A percentile compares a stretch with the other conserved stretches of the same genome.
Evolutionary conservation across 2,888 invertebrate genomes (phyloP).

Genomic region (Trilocha varians): DNA sequence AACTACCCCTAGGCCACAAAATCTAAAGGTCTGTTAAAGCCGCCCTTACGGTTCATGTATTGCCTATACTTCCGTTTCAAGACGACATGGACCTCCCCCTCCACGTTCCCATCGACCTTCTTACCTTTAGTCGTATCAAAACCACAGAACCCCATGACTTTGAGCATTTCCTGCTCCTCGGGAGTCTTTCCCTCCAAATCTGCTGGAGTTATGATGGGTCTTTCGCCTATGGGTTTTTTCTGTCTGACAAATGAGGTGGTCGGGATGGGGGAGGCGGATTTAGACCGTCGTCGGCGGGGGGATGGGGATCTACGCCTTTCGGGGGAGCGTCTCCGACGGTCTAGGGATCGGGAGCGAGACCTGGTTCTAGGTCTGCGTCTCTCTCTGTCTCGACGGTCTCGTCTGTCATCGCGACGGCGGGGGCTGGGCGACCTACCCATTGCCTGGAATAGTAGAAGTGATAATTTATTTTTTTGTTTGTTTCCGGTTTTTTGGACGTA

Average conservation of each 20-base stretch:
- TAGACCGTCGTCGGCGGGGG: conserved; percentile 34
- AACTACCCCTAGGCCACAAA: conserved; percentile 84
- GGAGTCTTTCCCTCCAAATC: conserved; percentile 92
- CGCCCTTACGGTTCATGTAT: conserved; percentile 99
- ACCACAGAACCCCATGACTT: conserved; percentile 96
- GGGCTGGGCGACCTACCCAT: conserved; percentile 70
- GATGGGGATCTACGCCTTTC: conserved; percentile 43
- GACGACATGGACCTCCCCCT: conserved; percentile 95
- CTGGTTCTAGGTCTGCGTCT: conserved; percentile 52
- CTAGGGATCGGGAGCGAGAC: conserved; percentile 57
- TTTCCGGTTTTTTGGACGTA: too few species aligned
- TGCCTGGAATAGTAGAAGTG: conserved; percentile 23
- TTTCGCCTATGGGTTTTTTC: conserved; percentile 64
- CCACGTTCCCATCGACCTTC: conserved; percentile 94
- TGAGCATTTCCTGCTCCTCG: conserved; percentile 95
- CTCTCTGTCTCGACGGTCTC: conserved; percentile 46
- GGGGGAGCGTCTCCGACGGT: conserved; percentile 56
- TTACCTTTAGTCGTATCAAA: conserved; percentile 98
- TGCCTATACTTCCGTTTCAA: conserved; percentile 97
- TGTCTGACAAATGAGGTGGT: conserved; percentile 54
- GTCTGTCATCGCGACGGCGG: conserved; percentile 56
- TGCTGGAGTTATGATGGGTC: conserved; percentile 82
- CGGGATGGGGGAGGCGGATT: conserved; percentile 49
- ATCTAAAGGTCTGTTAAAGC: conserved; percentile 98
- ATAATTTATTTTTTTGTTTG: too few species aligned